These are phyloP conservation scores for Aix galericulata DNA, from an alignment of 2,113 vertebrate genomes.

Conservation along the genomic window DNA sequence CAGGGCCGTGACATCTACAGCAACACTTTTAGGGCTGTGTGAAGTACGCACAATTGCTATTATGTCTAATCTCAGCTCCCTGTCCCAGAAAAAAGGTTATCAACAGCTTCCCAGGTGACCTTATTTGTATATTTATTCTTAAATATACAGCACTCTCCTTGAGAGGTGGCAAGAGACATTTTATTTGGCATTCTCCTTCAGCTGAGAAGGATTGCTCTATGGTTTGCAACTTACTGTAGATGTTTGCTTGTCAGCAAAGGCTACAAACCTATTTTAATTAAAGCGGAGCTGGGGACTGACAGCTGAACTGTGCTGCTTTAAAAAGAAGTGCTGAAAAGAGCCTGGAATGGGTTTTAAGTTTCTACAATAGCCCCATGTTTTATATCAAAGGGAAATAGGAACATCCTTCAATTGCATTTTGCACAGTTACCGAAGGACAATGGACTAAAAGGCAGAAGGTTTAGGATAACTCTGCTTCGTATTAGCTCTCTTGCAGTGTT, in stretches of 20 bases:
- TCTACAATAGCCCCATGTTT: constrained; percentile 34
- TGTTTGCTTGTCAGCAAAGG: constrained; percentile 21
- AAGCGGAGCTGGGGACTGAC: constrained; percentile 38
- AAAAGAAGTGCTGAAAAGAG: constrained; percentile 42
- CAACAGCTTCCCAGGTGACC: neutral
- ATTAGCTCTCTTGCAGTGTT: neutral
- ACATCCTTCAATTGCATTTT: constrained; percentile 51
- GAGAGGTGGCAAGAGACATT: constrained; percentile 1
- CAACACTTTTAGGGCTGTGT: neutral
- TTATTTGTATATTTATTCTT: constrained; percentile 25
- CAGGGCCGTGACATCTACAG: neutral
- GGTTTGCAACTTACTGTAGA: constrained; percentile 15
- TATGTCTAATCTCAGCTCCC: neutral
- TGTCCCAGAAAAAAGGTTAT: constrained; percentile 3
- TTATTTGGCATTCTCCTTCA: constrained; percentile 28
- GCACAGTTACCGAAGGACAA: constrained; percentile 17
- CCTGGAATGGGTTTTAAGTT: constrained; percentile 37
- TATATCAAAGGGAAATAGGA: constrained; percentile 48
- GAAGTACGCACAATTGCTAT: neutral
- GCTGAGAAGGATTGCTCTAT: neutral
- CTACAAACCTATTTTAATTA: constrained; percentile 45
- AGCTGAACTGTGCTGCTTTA: constrained; percentile 38
- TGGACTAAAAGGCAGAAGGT: neutral
- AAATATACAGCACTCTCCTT: neutral
- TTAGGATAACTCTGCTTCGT: neutral